These are phyloP conservation scores for Sphecodes monilicornis DNA, from an alignment of 2,888 invertebrate genomes.

Conservation along the genomic window DNA sequence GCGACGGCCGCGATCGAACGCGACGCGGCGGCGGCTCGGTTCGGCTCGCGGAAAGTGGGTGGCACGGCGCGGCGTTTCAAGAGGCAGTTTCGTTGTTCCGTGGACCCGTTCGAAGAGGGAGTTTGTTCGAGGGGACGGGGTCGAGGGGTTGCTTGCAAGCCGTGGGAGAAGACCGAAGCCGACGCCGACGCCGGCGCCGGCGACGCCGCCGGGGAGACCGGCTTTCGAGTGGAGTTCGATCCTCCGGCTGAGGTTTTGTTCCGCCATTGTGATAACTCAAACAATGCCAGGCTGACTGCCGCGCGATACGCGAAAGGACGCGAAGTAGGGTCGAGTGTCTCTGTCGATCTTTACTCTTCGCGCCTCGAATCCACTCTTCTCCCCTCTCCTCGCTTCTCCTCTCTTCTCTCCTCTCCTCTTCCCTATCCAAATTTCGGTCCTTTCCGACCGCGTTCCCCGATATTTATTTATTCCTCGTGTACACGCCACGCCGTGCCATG, in stretches of 20 bases:
- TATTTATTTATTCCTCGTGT: background rate
- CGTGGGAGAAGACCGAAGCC: conserved; percentile 55
- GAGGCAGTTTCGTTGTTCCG: conserved; percentile 62
- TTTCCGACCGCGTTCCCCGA: background rate
- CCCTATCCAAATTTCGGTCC: conserved; percentile 3
- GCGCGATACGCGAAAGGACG: conserved; percentile 63
- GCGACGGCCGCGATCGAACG: conserved; percentile 7
- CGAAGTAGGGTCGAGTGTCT: conserved; percentile 62
- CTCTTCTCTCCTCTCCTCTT: background rate
- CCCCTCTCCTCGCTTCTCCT: no score
- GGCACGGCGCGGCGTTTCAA: conserved; percentile 37
- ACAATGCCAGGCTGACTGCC: conserved; percentile 75
- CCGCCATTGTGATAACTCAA: conserved; percentile 81
- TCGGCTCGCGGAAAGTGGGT: conserved; percentile 17
- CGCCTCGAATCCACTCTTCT: conserved; percentile 17
- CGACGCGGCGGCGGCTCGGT: conserved; percentile 2
- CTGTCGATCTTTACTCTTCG: conserved; percentile 43
- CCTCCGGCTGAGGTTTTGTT: conserved; percentile 78
- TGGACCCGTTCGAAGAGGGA: conserved; percentile 27
- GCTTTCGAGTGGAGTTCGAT: conserved; percentile 75
- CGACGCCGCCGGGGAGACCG: conserved; percentile 42
- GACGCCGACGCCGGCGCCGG: conserved; percentile 5
- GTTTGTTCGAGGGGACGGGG: conserved; percentile 18
- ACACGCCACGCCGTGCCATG: background rate
- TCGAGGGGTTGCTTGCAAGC: conserved; percentile 18